Percentiles rank a stretch among this genome's conserved stretches.
Conservation (phyloP, 2,797 vertebrate genomes). For the Picus viridis region DNA sequence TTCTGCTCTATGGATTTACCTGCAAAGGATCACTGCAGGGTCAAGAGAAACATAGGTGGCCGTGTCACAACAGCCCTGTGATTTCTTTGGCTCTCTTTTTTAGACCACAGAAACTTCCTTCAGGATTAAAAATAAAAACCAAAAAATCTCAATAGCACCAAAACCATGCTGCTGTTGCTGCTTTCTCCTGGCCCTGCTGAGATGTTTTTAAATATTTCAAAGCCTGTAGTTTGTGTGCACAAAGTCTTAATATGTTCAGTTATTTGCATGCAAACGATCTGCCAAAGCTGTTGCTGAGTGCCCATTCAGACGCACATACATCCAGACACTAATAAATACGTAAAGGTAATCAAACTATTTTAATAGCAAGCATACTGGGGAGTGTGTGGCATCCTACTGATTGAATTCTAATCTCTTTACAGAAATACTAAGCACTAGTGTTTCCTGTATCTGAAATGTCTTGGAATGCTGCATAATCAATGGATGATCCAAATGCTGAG, state of each 20-base stretch:
- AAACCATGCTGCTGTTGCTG: too few species aligned
- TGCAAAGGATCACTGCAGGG: neutral
- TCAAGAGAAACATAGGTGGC: neutral
- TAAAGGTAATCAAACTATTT: neutral
- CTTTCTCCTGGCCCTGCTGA: neutral
- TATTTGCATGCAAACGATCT: neutral
- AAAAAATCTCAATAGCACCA: too few species aligned
- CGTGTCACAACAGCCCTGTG: neutral
- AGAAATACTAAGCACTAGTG: neutral
- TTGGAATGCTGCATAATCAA: neutral
- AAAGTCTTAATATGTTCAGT: neutral
- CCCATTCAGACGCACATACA: neutral
- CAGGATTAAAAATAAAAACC: too few species aligned
- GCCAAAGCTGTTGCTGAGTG: neutral
- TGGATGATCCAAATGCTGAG: neutral
- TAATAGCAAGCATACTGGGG: neutral
- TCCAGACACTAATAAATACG: neutral
- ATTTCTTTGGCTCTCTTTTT: neutral
- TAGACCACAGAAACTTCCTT: neutral
- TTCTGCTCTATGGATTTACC: neutral
- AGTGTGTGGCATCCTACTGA: neutral
- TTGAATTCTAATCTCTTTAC: conserved; percentile 21
- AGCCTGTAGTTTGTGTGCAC: neutral
- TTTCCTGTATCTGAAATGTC: neutral
- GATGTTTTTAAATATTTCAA: neutral